Evolutionary conservation across 2,113 vertebrate species (phyloP).

Genomic region (Lathamus discolor): DNA sequence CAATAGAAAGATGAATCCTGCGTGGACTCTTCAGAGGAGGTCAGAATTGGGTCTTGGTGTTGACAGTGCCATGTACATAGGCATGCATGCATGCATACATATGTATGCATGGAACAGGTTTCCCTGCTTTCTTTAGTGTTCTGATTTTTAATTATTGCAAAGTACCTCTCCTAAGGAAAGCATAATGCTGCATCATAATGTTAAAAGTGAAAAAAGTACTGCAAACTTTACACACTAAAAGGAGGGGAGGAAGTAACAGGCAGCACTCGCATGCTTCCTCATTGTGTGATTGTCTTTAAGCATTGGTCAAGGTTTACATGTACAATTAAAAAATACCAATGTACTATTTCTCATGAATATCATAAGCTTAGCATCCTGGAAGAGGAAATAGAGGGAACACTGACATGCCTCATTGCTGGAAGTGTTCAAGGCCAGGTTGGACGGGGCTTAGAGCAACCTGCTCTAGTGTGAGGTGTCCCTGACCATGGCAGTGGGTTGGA

Average conservation of each 20-base stretch:
- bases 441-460: neutral
- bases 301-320: neutral
- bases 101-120: fast-evolving
- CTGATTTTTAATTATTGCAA: neutral
- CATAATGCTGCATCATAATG: neutral
- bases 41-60: too few species aligned
- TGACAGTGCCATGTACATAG: fast-evolving
- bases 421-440: neutral
- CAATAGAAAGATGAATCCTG: neutral
- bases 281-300: neutral
- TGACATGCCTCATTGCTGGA: neutral
- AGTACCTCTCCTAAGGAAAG: neutral
- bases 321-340: neutral
- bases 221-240: neutral
- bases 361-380: neutral
- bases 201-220: neutral
- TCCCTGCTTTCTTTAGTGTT: neutral
- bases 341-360: neutral
- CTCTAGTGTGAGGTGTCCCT: neutral
- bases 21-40: neutral
- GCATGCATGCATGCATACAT: fast-evolving
- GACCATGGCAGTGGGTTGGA: neutral
- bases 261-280: neutral
- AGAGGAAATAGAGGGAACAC: neutral
- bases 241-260: neutral